Conservation (phyloP, 1,140 invertebrate species). For the Propsilocerus akamusi region DNA sequence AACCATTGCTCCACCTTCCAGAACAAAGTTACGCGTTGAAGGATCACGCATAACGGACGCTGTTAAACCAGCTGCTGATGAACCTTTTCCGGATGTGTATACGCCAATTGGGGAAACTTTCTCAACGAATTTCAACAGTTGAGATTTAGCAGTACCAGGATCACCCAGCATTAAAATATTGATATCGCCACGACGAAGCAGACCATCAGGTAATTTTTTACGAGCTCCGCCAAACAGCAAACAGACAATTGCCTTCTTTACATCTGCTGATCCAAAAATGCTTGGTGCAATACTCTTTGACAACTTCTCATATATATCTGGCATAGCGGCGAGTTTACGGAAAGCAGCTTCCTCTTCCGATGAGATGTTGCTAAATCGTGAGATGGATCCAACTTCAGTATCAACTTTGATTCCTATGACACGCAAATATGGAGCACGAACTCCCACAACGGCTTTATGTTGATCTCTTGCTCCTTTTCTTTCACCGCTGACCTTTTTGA, state of each 20-base stretch:
- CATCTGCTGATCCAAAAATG: conserved; percentile 86
- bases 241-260: conserved; percentile 95
- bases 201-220: conserved; percentile 84
- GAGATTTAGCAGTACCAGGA: conserved; percentile 97
- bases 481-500: conserved; percentile 66
- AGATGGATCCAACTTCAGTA: conserved; percentile 48
- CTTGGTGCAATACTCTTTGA: conserved; percentile 89
- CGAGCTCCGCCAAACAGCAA: conserved; percentile 86
- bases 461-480: conserved; percentile 42
- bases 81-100: conserved; percentile 98
- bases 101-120: conserved; percentile 88
- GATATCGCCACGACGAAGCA: conserved; percentile 90
- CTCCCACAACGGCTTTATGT: conserved; percentile 69
- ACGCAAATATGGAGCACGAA: conserved; percentile 82
- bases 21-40: conserved; percentile 81
- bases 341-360: conserved; percentile 87
- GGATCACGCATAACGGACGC: conserved; percentile 95
- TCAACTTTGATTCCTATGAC: conserved; percentile 85
- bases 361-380: conserved; percentile 32
- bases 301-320: conserved; percentile 81
- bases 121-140: conserved; percentile 95
- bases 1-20: conserved; percentile 99
- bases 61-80: conserved; percentile 94
- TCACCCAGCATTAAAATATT: conserved; percentile 93
- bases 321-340: conserved; percentile 57